These are phyloP conservation scores for Zaprionus obscuricornis DNA, from an alignment of 2,888 invertebrate species.

Conservation along the genomic window DNA sequence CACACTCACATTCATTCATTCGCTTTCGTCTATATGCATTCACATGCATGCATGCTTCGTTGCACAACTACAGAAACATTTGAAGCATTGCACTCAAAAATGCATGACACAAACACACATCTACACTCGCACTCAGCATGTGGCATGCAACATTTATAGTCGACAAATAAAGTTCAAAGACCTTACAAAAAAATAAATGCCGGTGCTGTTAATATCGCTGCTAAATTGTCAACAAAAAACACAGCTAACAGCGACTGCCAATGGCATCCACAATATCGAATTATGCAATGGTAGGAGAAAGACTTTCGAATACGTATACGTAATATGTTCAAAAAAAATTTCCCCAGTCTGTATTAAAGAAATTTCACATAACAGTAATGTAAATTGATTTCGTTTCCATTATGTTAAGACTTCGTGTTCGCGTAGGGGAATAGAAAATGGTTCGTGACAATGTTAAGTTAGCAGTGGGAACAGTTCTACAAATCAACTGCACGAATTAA, in stretches of 20 bases:
- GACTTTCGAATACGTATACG: background rate
- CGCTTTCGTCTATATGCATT: too few species aligned
- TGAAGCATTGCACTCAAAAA: slow-evolving; percentile 30
- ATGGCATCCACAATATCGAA: slow-evolving; percentile 6
- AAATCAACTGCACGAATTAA: too few species aligned
- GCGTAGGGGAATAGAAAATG: too few species aligned
- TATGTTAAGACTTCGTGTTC: too few species aligned
- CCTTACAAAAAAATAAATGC: slow-evolving; percentile 28
- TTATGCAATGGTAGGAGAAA: background rate
- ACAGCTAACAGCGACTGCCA: too few species aligned
- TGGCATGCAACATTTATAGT: background rate
- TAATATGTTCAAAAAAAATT: too few species aligned
- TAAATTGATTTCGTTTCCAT: too few species aligned
- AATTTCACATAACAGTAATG: too few species aligned
- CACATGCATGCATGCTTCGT: slow-evolving; percentile 12
- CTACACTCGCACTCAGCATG: too few species aligned
- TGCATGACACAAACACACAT: slow-evolving; percentile 11
- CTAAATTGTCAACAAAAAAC: background rate
- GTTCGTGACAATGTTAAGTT: too few species aligned
- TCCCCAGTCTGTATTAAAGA: too few species aligned
- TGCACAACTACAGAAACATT: slow-evolving; percentile 16
- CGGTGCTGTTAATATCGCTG: slow-evolving; percentile 40
- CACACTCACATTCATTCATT: background rate
- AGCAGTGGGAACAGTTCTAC: too few species aligned
- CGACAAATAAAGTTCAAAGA: slow-evolving; percentile 45